phyloP scores from a whole-genome alignment of 2,797 vertebrate genomes.

The Rhinella marina region DNA sequence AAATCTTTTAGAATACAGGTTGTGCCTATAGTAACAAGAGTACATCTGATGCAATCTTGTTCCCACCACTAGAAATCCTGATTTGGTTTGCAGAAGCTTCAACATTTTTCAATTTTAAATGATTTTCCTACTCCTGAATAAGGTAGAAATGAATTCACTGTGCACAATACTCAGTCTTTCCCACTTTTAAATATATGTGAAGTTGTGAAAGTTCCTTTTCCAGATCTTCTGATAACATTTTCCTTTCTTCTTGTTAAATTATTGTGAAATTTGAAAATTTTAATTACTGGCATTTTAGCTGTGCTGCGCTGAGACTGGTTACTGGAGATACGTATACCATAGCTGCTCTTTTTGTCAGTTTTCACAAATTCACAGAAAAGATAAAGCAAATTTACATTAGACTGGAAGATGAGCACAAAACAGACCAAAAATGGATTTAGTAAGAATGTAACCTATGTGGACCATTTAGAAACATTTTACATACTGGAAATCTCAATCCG shows the following conservation, averaged over 20 bases:
- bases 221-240: not conserved
- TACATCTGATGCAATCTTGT: not conserved
- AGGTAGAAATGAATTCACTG: not conserved
- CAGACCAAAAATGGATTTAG: not conserved
- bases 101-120: not conserved
- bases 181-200: not conserved
- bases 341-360: not conserved
- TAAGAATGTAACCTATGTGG: not conserved
- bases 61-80: not conserved
- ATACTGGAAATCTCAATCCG: slow-evolving; percentile 91
- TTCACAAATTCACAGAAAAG: not conserved
- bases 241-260: not conserved
- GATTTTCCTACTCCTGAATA: not conserved
- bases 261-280: not conserved
- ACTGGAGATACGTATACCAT: not conserved
- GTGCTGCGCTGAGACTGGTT: too few species aligned
- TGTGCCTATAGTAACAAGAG: too few species aligned
- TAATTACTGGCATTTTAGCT: not conserved
- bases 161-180: not conserved
- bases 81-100: too few species aligned
- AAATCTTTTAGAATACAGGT: not conserved
- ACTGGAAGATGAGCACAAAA: not conserved
- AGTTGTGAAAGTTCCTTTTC: not conserved
- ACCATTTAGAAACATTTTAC: not conserved
- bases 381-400: not conserved